A percentile compares a stretch with the other conserved stretches of the same genome.
Evolutionary conservation across 2,797 vertebrate genomes (phyloP).

Genomic region (Muscicapa comitata): DNA sequence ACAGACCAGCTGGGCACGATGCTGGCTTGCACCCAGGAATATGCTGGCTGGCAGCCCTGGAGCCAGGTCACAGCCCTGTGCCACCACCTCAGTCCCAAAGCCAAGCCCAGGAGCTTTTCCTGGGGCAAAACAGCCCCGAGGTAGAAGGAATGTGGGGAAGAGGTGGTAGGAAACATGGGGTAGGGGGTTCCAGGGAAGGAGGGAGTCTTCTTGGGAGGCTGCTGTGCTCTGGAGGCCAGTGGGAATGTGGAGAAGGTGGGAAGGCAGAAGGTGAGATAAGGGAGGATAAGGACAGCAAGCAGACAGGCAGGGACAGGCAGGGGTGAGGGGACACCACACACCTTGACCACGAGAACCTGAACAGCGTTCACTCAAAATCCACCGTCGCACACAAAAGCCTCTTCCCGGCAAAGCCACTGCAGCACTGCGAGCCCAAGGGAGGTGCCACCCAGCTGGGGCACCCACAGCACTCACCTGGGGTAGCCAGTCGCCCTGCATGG

Average conservation of each 20-base stretch:
- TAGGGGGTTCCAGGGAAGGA: background rate
- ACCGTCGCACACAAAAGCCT: fast-evolving
- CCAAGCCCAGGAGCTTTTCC: background rate
- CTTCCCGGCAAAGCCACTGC: fast-evolving
- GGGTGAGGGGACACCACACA: fast-evolving
- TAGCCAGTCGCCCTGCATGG: background rate
- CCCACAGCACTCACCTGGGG: slow-evolving; percentile 31
- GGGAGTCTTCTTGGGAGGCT: fast-evolving
- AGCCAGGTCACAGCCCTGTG: background rate
- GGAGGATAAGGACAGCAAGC: background rate
- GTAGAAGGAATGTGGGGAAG: background rate
- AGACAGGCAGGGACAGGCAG: background rate
- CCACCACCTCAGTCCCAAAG: background rate
- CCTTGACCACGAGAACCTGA: fast-evolving
- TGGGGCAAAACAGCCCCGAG: fast-evolving
- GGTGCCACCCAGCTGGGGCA: fast-evolving
- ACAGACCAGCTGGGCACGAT: background rate
- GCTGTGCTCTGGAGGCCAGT: background rate
- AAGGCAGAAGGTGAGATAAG: background rate
- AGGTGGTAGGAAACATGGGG: fast-evolving
- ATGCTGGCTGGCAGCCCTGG: background rate
- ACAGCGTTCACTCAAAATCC: fast-evolving
- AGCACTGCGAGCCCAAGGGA: background rate
- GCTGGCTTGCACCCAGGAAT: background rate
- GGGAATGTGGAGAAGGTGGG: background rate